Conservation (phyloP, 1,140 invertebrate species). For the Phymorhynchus buccinoides region DNA sequence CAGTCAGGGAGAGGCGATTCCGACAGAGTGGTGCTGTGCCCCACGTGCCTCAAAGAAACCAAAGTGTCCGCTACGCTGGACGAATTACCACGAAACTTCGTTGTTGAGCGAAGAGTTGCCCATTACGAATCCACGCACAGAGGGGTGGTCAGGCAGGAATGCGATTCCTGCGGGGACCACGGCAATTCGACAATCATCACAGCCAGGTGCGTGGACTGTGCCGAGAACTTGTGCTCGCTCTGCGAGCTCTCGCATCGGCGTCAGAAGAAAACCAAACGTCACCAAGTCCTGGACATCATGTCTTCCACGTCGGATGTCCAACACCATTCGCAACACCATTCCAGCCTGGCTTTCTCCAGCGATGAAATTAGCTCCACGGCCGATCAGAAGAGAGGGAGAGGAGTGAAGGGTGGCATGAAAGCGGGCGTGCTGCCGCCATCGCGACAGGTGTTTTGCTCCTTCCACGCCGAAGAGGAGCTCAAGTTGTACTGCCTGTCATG, state of each 20-base stretch:
- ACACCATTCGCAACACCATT: too few relatives aligned
- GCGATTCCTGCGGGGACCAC: constrained; percentile 40
- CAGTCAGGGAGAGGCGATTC: neutral
- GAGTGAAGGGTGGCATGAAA: neutral
- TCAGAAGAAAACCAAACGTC: constrained; percentile 44
- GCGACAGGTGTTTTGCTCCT: neutral
- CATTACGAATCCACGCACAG: neutral
- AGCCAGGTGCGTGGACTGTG: constrained; percentile 40
- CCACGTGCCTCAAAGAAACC: constrained; percentile 38
- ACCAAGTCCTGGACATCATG: constrained; percentile 29
- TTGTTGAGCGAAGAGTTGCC: constrained; percentile 25
- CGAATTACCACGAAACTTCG: constrained; percentile 40
- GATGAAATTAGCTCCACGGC: neutral
- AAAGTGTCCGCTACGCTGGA: constrained; percentile 26
- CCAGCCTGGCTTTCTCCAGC: neutral
- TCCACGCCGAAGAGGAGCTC: constrained; percentile 33
- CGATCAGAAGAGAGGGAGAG: neutral
- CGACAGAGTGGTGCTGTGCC: constrained; percentile 37
- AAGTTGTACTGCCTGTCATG: constrained; percentile 41
- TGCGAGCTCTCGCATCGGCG: constrained; percentile 45
- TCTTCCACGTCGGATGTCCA: neutral
- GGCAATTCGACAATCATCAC: neutral
- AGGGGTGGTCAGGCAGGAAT: constrained; percentile 7
- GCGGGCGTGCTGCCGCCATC: neutral
- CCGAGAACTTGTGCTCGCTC: constrained; percentile 39